Evolutionary conservation across 2,888 invertebrate genomes (phyloP).

Genomic region (Beris morrisii): DNA sequence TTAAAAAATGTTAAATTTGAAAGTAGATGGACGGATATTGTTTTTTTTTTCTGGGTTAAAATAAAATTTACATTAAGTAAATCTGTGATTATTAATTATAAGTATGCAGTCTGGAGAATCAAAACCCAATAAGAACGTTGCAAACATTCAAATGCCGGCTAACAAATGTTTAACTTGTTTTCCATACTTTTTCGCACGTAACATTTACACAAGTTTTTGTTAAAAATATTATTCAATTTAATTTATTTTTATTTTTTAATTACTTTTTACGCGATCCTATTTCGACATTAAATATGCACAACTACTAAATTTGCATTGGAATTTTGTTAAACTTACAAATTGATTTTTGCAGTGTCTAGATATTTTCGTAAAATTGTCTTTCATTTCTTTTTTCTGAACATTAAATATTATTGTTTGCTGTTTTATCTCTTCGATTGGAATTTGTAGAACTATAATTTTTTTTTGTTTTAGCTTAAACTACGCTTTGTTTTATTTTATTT

Average conservation of each 20-base stretch:
- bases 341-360: conserved; percentile 1
- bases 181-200: neutral
- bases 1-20: too few species aligned
- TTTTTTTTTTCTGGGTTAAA: neutral
- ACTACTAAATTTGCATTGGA: conserved; percentile 29
- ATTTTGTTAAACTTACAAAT: conserved; percentile 2
- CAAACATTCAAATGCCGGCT: neutral
- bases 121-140: neutral
- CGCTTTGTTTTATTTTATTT: conserved; percentile 10
- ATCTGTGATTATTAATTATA: too few species aligned
- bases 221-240: neutral
- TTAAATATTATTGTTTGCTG: conserved; percentile 4
- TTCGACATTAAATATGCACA: conserved; percentile 30
- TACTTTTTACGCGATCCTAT: conserved; percentile 19
- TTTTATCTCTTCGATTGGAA: neutral
- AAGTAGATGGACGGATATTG: conserved; percentile 8
- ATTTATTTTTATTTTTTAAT: neutral
- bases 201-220: conserved; percentile 12
- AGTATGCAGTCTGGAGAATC: too few species aligned
- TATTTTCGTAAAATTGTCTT: conserved; percentile 10
- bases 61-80: neutral
- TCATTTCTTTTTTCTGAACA: neutral
- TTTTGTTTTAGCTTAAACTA: conserved; percentile 8
- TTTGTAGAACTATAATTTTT: conserved; percentile 2
- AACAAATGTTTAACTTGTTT: neutral